These are phyloP conservation scores for Polyommatus icarus DNA, from an alignment of 2,888 invertebrate genomes.

Conservation along the genomic window DNA sequence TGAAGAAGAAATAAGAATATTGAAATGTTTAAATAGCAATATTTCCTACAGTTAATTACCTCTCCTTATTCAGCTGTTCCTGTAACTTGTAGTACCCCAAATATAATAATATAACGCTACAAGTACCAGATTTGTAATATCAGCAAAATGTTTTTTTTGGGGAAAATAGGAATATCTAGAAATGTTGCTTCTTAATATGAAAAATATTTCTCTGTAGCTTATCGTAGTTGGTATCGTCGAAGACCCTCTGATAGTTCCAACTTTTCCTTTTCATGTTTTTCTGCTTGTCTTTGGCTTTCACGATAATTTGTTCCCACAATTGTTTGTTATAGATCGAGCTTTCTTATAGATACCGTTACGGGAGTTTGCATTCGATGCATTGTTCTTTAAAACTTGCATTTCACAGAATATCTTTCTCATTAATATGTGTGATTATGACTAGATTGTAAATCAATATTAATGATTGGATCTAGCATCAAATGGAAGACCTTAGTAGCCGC, in stretches of 20 bases:
- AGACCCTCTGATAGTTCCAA: slow-evolving; percentile 32
- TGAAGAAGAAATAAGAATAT: background rate
- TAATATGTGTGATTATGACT: background rate
- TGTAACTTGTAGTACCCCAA: background rate
- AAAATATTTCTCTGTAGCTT: background rate
- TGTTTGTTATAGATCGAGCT: slow-evolving; percentile 30
- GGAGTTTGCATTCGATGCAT: slow-evolving; percentile 18
- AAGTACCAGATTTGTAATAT: background rate
- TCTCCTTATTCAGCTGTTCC: background rate
- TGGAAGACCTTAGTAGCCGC: background rate
- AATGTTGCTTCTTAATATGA: background rate
- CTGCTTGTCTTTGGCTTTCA: slow-evolving; percentile 27
- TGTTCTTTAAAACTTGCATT: slow-evolving; percentile 1
- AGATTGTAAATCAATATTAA: background rate
- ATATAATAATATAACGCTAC: background rate
- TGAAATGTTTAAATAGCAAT: background rate
- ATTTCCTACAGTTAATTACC: too few relatives aligned
- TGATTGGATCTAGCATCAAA: background rate
- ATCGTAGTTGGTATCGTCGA: background rate
- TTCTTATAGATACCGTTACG: slow-evolving; percentile 29
- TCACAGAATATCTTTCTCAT: background rate
- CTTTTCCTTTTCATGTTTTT: slow-evolving; percentile 15
- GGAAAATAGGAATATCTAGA: background rate
- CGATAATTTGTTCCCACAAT: slow-evolving; percentile 32
- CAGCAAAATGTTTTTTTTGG: background rate